Conservation (phyloP, 2,797 vertebrate genomes). For the Phaenicophaeus curvirostris region DNA sequence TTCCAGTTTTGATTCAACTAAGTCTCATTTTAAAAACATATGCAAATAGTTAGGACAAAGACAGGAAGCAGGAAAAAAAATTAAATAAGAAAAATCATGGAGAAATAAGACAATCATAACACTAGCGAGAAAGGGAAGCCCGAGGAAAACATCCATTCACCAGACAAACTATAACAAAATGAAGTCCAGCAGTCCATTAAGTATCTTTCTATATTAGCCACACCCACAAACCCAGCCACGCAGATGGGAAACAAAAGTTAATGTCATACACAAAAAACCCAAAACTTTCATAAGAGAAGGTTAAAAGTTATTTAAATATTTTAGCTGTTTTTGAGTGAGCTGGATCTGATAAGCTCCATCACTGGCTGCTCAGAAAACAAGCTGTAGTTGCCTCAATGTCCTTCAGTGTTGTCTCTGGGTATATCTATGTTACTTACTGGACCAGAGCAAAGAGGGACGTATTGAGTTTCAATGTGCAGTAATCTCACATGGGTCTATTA, state of each 20-base stretch:
- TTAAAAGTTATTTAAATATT: not conserved
- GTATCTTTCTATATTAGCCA: not conserved
- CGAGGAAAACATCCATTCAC: not conserved
- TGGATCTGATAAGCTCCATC: not conserved
- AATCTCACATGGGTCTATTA: too few relatives aligned
- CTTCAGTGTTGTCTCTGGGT: not conserved
- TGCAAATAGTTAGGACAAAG: not conserved
- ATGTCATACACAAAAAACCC: not conserved
- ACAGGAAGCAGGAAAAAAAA: not conserved
- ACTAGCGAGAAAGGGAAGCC: not conserved
- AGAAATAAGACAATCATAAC: not conserved
- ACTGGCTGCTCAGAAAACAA: not conserved
- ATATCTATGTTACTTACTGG: not conserved
- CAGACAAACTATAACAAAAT: not conserved
- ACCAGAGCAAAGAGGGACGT: not conserved
- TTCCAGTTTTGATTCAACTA: not conserved
- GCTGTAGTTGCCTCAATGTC: not conserved
- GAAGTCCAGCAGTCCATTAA: not conserved
- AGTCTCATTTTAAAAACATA: not conserved
- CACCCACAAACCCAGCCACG: not conserved
- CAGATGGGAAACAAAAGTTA: not conserved
- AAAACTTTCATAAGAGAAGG: not conserved
- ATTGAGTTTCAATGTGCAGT: not conserved
- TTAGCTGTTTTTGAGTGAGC: not conserved
- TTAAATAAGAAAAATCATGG: not conserved